Evolutionary conservation across 1,140 invertebrate genomes (phyloP).

Genomic region (Trachymyrmex cornetzi): DNA sequence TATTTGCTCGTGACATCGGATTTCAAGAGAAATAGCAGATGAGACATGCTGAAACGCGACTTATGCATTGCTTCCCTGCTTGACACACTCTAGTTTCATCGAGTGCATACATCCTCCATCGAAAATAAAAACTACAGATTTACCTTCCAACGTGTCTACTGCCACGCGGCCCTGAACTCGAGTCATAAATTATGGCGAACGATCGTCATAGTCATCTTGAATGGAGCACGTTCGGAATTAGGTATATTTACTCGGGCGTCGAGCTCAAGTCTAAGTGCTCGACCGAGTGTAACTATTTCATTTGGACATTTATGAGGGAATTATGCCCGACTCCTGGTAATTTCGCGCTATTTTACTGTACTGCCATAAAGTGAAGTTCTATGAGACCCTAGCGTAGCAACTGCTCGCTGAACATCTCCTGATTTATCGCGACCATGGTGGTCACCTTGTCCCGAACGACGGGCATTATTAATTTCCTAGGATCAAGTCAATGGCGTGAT

Average conservation of each 20-base stretch:
- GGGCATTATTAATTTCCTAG: constrained; percentile 32
- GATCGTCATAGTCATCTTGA: constrained; percentile 57
- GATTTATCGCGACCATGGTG: constrained; percentile 60
- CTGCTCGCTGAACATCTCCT: constrained; percentile 13
- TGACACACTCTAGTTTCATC: background rate
- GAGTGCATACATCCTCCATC: background rate
- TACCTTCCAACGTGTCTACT: constrained; percentile 48
- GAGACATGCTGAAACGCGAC: background rate
- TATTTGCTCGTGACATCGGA: constrained; percentile 42
- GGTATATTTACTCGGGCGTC: constrained; percentile 64
- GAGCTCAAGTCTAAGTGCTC: constrained; percentile 41
- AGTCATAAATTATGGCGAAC: constrained; percentile 66
- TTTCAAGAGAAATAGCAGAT: constrained; percentile 33
- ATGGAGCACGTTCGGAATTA: constrained; percentile 61
- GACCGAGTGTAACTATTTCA: constrained; percentile 67
- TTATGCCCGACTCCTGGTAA: constrained; percentile 68
- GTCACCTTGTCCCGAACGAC: background rate
- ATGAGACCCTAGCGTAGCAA: background rate
- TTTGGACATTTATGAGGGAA: constrained; percentile 72
- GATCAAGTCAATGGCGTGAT: background rate
- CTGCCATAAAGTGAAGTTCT: constrained; percentile 55
- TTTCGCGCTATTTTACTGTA: constrained; percentile 65
- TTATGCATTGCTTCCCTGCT: background rate
- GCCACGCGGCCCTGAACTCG: constrained; percentile 10
- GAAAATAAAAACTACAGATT: constrained; percentile 36